Percentiles rank a stretch among this genome's conserved stretches.
These are phyloP conservation scores for Mesoligia furuncula DNA, from an alignment of 2,888 invertebrate species.

Conservation along the genomic window DNA sequence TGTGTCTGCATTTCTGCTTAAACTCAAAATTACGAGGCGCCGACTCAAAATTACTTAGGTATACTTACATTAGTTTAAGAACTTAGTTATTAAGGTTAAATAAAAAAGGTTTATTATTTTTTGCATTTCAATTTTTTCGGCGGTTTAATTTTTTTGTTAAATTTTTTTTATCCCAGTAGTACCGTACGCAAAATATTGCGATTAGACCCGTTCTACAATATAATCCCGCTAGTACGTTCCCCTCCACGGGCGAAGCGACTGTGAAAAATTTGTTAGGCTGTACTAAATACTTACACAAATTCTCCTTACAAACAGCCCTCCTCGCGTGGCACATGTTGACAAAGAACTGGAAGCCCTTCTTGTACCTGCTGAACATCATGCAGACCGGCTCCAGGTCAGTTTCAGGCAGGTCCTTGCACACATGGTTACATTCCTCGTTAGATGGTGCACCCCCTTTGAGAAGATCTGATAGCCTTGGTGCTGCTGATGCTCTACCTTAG, in stretches of 20 bases:
- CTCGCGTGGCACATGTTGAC: constrained; percentile 85
- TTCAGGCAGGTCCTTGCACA: constrained; percentile 79
- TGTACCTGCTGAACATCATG: constrained; percentile 86
- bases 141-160: too few species aligned
- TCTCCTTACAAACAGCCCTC: constrained; percentile 80
- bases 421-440: constrained; percentile 67
- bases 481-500: constrained; percentile 4
- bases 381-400: constrained; percentile 81
- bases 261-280: too few species aligned
- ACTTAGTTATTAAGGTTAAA: too few species aligned
- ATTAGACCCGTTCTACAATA: too few species aligned
- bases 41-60: too few species aligned
- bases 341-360: constrained; percentile 82
- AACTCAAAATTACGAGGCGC: too few species aligned
- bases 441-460: background rate
- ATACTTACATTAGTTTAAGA: too few species aligned
- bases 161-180: too few species aligned
- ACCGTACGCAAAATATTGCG: background rate
- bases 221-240: too few species aligned
- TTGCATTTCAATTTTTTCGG: too few species aligned
- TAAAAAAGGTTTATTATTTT: too few species aligned
- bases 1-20: too few species aligned
- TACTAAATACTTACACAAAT: constrained; percentile 77
- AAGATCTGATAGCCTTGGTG: constrained; percentile 15
- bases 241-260: accelerated